Conservation (phyloP, 2,888 invertebrate genomes). For the Tinea trinotella region DNA sequence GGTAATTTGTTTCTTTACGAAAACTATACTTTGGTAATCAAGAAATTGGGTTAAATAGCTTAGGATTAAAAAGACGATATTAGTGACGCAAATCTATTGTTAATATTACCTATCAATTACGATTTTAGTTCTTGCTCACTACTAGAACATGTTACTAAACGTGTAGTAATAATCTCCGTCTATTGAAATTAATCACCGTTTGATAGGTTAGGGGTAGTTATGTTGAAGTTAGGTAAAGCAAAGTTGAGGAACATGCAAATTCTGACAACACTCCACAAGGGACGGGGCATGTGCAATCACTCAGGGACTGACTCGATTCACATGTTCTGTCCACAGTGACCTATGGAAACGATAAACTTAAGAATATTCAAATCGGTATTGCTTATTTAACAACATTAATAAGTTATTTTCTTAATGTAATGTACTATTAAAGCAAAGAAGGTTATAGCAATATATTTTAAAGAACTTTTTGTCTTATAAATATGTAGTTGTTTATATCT, state of each 20-base stretch:
- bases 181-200: constrained; percentile 6
- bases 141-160: constrained; percentile 1
- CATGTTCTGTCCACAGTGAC: not conserved
- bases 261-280: not conserved
- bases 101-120: not conserved
- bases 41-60: not conserved
- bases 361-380: too few species aligned
- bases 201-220: not conserved
- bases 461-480: too few species aligned
- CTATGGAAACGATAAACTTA: not conserved
- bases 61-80: not conserved
- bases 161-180: constrained; percentile 6
- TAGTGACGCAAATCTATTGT: not conserved
- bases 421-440: too few species aligned
- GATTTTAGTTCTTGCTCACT: not conserved
- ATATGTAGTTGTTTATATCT: too few species aligned
- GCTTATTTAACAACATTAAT: too few species aligned
- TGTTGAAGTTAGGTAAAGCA: not conserved
- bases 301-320: constrained; percentile 1
- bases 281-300: constrained; percentile 16
- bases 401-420: too few species aligned
- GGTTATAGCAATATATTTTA: too few species aligned
- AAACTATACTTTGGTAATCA: not conserved
- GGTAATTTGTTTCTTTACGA: too few species aligned
- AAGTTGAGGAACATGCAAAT: constrained; percentile 15